Base-by-base conservation (phyloP, 2,113 vertebrate species). In the Dicrurus megarhynchus region DNA sequence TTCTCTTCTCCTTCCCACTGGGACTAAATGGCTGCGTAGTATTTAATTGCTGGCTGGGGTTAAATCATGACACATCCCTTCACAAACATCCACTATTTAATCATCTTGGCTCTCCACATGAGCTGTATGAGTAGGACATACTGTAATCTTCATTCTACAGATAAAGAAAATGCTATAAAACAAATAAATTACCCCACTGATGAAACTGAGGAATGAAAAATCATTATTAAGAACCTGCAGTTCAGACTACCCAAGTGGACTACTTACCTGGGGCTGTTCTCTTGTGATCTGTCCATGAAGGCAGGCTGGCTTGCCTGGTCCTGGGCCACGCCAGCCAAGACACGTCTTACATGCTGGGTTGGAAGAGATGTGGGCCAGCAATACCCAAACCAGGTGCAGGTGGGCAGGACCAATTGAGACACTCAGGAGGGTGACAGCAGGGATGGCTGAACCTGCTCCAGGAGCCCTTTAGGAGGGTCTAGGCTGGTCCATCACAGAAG, bases 401-500 rank as follows among this genome's bases (percentile, higher is more conserved):
- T 57, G 32, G 20, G 10, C 39, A 77, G 35, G 8, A 53, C 27
- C 27, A n/a, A 3, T 4, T 2, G 3, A 67, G 7, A 7, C 8
- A 3, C 14, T 30, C 26, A 82, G 2, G 3, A 6, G 8, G 6
- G 7, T 1, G 4, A 9, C 20, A 52, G 7, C 5, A 7, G 26
- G 42, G 19, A 27, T 9, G 33, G 28, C 33, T 10, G 7, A 39
- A 56, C 7, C 13, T 69, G 16, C 16, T 52, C 9, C 20, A 33
- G 57, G 24, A 84, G 11, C 18, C 16, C 18, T 73, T 55, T 30
- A 56, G 46, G 11, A 35, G 33, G 6, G 1, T 28, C 4, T 47
- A 20, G 32, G 12, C 9, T 67, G 13, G 4, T 55, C 22, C 55
- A 42, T 39, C 24, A 19, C 30, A 39, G 37, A 77, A 77, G 19